phyloP scores from a whole-genome alignment of 2,113 vertebrate genomes.

The Leucopsar rothschildi region DNA sequence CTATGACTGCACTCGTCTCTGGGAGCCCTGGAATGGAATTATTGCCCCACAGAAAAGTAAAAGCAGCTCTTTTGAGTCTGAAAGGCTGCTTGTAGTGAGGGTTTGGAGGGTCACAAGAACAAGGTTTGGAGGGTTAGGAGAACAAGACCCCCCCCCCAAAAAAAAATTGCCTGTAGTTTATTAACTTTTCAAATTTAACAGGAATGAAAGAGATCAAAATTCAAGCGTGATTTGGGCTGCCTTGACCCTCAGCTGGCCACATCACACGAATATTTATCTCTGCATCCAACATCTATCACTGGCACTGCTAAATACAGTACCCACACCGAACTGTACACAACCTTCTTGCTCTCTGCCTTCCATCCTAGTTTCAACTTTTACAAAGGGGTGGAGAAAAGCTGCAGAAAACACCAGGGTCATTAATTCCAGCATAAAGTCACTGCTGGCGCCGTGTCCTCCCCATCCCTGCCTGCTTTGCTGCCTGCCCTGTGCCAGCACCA shows the following conservation, averaged over 20 bases:
- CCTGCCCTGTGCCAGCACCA: neutral
- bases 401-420: neutral
- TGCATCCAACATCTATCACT: neutral
- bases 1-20: neutral
- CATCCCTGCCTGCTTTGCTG: neutral
- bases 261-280: accelerated
- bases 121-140: neutral
- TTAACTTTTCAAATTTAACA: neutral
- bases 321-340: neutral
- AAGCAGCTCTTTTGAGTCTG: neutral
- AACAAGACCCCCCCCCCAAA: neutral
- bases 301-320: neutral
- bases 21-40: neutral
- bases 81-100: neutral
- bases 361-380: neutral
- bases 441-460: neutral
- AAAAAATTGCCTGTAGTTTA: neutral
- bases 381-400: neutral
- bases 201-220: neutral
- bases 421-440: neutral
- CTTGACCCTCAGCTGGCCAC: neutral
- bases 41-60: neutral
- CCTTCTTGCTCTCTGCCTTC: neutral
- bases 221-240: neutral
- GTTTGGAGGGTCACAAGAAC: neutral